Conservation (phyloP, 2,113 vertebrate species). For the Falco punctatus region DNA sequence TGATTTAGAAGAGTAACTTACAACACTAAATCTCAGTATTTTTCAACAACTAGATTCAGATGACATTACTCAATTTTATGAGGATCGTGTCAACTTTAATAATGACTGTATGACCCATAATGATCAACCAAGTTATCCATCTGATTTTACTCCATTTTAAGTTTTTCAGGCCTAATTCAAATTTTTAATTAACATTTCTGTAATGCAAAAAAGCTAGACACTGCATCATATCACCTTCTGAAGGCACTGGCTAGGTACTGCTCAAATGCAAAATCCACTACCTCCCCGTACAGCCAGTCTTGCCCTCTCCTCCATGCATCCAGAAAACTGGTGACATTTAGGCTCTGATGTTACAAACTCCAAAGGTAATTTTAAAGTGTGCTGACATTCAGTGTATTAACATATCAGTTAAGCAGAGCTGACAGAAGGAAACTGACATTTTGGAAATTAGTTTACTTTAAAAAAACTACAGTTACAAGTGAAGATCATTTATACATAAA, state of each 20-base stretch:
- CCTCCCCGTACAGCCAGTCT: background rate
- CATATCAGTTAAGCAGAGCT: background rate
- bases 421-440: background rate
- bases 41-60: background rate
- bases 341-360: background rate
- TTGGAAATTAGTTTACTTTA: background rate
- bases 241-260: background rate
- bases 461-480: background rate
- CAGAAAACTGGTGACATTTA: background rate
- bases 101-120: background rate
- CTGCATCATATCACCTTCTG: background rate
- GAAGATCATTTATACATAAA: background rate
- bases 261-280: background rate
- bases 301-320: background rate
- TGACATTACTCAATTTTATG: constrained; percentile 35
- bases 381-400: background rate
- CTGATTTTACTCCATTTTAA: background rate
- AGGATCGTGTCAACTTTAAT: constrained; percentile 10
- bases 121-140: background rate
- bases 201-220: background rate
- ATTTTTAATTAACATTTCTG: background rate
- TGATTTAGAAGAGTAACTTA: constrained; percentile 16
- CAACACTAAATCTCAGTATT: background rate
- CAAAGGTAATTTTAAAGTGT: background rate
- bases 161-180: background rate